Evolutionary conservation across 2,113 vertebrate genomes (phyloP), one percentile per base, ranked within the genome.

Genomic region (Ammodytes dubius): DNA sequence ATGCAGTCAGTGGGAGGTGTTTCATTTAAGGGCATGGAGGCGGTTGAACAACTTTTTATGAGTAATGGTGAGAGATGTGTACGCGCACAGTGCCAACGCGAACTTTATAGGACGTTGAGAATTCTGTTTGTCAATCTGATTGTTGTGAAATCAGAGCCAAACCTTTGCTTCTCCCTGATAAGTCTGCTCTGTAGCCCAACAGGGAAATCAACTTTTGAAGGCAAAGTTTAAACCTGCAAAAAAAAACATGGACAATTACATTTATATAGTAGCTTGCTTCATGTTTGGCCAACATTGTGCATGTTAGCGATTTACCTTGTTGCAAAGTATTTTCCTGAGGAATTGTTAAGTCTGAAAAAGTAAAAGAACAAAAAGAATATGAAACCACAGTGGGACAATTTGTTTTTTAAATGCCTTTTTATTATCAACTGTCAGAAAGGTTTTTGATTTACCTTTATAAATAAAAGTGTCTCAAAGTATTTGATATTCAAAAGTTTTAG

Each of bases 111-210:
- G 14, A 57, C 50, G 4, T 4, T 15, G 19, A 12, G 40, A 37
- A 14, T 9, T 65, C 77, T 19, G 63, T 91, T 90, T 83, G 84
- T 89, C 77, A 88, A 5, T 2, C 14, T 53, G 17, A 64, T 60
- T 85, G 74, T 90, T 88, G 81, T 89, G 89, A 91, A 87, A 87
- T 76, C 63, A 54, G 7, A 42, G 27, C 45, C 65, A 85, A 77
- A 80, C 76, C 47, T 67, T 61, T 65, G 39, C 63, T 67, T 70
- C 14, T 73, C 39, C 15, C 27, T 14, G 7, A 40, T 37, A 59
- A 14, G 35, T 64, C 40, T 68, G 68, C 7, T 13, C 6, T 76
- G 11, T 58, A 14, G 53, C n/a, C 3, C 37, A 35, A 53, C 40
- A 39, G 50, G 1, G 27, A 66, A 60, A 58, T 60, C 1, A 15